Evolutionary conservation across 1,140 invertebrate genomes (phyloP).

Genomic region (Leptopilina boulardi): DNA sequence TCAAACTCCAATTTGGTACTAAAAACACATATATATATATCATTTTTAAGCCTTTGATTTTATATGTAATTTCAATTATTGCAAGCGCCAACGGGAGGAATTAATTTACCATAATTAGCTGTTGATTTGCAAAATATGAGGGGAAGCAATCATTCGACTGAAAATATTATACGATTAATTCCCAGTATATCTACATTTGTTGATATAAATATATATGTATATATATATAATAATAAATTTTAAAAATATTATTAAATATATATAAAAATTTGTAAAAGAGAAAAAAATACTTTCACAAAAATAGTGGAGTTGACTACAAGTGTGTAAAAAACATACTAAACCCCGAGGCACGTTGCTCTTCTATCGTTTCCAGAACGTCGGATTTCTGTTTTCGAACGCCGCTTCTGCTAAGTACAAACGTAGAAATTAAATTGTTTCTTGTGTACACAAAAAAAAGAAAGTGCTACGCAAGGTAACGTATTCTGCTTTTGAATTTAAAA

Average conservation of each 20-base stretch:
- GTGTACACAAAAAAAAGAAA: slow-evolving; percentile 22
- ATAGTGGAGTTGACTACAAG: neutral
- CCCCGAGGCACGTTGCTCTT: slow-evolving; percentile 13
- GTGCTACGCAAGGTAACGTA: slow-evolving; percentile 2
- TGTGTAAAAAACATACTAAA: neutral
- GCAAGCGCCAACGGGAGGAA: neutral
- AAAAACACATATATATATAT: neutral
- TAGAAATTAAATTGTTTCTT: slow-evolving; percentile 28
- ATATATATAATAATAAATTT: neutral
- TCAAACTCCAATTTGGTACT: neutral
- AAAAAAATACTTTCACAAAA: neutral
- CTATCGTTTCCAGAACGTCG: slow-evolving; percentile 21
- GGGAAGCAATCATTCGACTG: slow-evolving; percentile 3
- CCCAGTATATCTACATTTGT: neutral
- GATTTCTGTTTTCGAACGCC: slow-evolving; percentile 13
- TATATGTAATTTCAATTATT: slow-evolving; percentile 28
- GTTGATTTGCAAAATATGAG: slow-evolving; percentile 3
- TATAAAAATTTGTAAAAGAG: neutral
- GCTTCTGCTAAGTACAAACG: slow-evolving; percentile 14
- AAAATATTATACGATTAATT: slow-evolving; percentile 25
- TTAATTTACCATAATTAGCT: slow-evolving; percentile 31
- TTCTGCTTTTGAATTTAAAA: slow-evolving; percentile 12
- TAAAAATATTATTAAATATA: neutral
- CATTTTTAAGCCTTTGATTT: neutral
- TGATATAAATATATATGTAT: neutral